Evolutionary conservation across 2,113 vertebrate genomes (phyloP).

Genomic region (Triplophysa siluroides): DNA sequence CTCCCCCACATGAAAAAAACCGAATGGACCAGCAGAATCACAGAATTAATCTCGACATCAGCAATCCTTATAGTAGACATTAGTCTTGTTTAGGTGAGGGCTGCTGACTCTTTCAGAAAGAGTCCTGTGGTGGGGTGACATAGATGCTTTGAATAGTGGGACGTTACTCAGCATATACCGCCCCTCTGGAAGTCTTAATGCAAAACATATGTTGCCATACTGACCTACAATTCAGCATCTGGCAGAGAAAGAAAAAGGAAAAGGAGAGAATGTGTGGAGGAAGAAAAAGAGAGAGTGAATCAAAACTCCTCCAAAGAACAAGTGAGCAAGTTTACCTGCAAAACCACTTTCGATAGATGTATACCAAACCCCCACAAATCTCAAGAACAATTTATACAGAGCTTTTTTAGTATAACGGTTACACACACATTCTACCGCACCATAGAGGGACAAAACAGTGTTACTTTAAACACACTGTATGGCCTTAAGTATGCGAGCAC

Average conservation of each 20-base stretch:
- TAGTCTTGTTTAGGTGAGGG: conserved; percentile 14
- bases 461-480: no score
- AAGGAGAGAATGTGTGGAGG: conserved; percentile 48
- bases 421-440: background rate
- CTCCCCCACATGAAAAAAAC: background rate
- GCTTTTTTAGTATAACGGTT: background rate
- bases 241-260: conserved; percentile 66
- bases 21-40: background rate
- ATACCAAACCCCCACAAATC: background rate
- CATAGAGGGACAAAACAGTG: background rate
- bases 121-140: conserved; percentile 61
- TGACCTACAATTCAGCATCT: conserved; percentile 73
- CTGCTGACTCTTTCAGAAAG: conserved; percentile 54
- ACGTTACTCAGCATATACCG: conserved; percentile 75
- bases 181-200: conserved; percentile 72
- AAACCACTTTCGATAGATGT: background rate
- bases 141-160: conserved; percentile 63
- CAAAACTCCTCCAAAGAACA: conserved; percentile 67
- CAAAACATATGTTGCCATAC: conserved; percentile 81
- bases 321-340: conserved; percentile 60
- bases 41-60: background rate
- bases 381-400: no score
- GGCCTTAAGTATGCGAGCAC: no score
- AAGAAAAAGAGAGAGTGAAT: conserved; percentile 64
- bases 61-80: background rate